phyloP scores from a whole-genome alignment of 2,888 invertebrate species.

The Lasioglossum figueresi region DNA sequence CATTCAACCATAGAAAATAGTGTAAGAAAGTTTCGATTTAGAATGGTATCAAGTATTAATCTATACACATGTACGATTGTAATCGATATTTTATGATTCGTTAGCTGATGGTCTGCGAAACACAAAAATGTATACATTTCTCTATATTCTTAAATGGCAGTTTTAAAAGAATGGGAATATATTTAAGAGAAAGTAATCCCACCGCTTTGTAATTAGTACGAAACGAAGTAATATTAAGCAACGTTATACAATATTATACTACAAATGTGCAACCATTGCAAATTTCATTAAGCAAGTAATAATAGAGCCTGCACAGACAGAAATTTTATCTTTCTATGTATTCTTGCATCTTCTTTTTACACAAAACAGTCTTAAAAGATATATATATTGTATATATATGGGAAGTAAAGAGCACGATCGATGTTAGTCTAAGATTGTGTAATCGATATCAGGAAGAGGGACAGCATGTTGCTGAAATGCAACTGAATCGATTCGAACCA shows the following conservation, averaged over 20 bases:
- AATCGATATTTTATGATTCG: slow-evolving; percentile 65
- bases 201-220: slow-evolving; percentile 24
- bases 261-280: slow-evolving; percentile 35
- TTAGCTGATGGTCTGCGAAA: slow-evolving; percentile 82
- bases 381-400: slow-evolving; percentile 17
- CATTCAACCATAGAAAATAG: not conserved
- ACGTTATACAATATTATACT: slow-evolving; percentile 23
- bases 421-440: slow-evolving; percentile 50
- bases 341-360: slow-evolving; percentile 66
- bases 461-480: slow-evolving; percentile 26
- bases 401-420: slow-evolving; percentile 49
- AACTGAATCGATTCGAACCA: slow-evolving; percentile 42
- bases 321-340: slow-evolving; percentile 42
- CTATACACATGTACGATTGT: not conserved
- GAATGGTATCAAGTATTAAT: slow-evolving; percentile 5
- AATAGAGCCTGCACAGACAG: slow-evolving; percentile 39
- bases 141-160: slow-evolving; percentile 52
- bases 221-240: slow-evolving; percentile 47
- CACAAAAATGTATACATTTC: slow-evolving; percentile 64
- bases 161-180: slow-evolving; percentile 40
- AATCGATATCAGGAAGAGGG: slow-evolving; percentile 45
- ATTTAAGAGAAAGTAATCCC: slow-evolving; percentile 26
- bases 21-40: not conserved
- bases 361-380: slow-evolving; percentile 63
- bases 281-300: slow-evolving; percentile 51